phyloP scores from a whole-genome alignment of 2,797 vertebrate genomes.

The Pteropus rufus region DNA sequence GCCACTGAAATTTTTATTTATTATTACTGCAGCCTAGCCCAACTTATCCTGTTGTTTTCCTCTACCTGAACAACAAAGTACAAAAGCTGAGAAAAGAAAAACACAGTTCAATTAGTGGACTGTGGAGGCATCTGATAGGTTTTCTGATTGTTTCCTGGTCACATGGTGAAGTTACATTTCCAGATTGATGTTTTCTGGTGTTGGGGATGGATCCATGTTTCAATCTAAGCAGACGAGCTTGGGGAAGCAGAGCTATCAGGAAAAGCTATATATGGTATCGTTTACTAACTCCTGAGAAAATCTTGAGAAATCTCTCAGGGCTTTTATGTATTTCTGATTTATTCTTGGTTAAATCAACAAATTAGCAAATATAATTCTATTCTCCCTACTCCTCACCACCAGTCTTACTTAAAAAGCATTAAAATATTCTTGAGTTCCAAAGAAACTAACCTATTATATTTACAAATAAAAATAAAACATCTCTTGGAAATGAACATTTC shows the following conservation, averaged over 20 bases:
- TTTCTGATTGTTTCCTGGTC: not conserved
- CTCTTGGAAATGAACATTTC: conserved; percentile 26
- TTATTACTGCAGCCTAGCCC: not conserved
- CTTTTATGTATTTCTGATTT: conserved; percentile 3
- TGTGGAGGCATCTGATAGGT: not conserved
- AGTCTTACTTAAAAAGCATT: conserved; percentile 22
- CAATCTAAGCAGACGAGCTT: not conserved
- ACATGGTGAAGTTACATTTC: not conserved
- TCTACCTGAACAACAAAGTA: not conserved
- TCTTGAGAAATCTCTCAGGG: not conserved
- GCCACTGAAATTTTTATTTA: not conserved
- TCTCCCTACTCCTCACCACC: not conserved
- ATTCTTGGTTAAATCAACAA: not conserved
- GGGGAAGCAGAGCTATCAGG: not conserved
- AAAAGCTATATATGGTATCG: not conserved
- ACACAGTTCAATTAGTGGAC: not conserved
- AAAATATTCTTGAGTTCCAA: conserved; percentile 11
- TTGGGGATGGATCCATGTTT: not conserved
- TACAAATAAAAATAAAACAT: conserved; percentile 20
- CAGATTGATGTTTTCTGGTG: not conserved
- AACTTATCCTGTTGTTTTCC: not conserved
- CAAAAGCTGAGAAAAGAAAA: not conserved
- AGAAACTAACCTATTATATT: not conserved
- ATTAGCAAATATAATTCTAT: not conserved
- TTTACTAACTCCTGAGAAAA: not conserved